phyloP scores from a whole-genome alignment of 2,113 vertebrate species.

The Tapirus terrestris region DNA sequence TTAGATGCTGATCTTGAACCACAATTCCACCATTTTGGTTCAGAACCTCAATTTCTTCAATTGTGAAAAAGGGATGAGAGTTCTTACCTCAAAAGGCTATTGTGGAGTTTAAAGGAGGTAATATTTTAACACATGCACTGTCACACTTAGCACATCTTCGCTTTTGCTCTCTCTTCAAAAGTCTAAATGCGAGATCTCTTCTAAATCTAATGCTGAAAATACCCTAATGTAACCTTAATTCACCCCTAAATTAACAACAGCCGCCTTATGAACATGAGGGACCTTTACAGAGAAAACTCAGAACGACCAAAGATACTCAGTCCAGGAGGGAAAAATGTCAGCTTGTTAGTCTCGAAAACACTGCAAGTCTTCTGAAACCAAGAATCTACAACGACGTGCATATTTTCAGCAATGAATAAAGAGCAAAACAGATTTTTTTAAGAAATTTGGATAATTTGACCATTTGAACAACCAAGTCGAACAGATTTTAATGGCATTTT shows the following conservation, averaged over 20 bases:
- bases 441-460: constrained; percentile 75
- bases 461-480: constrained; percentile 70
- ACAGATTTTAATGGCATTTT: constrained; percentile 75
- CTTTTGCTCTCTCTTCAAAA: not conserved
- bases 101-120: not conserved
- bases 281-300: not conserved
- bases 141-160: fast-evolving
- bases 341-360: not conserved
- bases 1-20: not conserved
- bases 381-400: not conserved
- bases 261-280: not conserved
- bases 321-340: not conserved
- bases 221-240: too few species aligned
- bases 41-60: not conserved
- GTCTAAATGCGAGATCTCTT: not conserved
- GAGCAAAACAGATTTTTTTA: constrained; percentile 64
- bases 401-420: constrained; percentile 40
- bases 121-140: too few species aligned
- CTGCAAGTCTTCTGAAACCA: not conserved
- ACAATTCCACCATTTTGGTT: not conserved
- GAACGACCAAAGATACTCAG: not conserved
- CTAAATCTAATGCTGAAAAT: not conserved
- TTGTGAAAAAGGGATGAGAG: not conserved
- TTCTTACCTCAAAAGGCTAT: too few species aligned
- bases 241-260: not conserved